Base-by-base conservation (phyloP, 2,797 vertebrate species). In the Sus cebifrons region DNA sequence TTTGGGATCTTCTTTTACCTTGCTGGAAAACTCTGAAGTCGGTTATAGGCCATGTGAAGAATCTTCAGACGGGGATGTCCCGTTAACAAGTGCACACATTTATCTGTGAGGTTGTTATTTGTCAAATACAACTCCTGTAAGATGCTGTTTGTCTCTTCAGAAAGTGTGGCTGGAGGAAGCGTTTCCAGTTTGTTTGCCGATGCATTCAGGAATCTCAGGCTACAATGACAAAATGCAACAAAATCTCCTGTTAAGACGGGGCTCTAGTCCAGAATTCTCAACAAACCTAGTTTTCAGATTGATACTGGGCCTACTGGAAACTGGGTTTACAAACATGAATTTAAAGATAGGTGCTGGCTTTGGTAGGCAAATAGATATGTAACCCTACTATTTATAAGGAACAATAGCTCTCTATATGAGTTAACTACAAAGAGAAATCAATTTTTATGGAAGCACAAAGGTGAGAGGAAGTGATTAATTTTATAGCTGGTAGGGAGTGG, bases 51-150 rank as follows among this genome's bases (percentile, higher is more conserved):
- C 99, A 99, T 99, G 98, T 99, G 99, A 74, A 99, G 98, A 94
- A 99, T 99, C 85, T 99, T 99, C 67, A 99, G 99, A 98, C 99
- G 99, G 2, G 99, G 99, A 91, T 99, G 99, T 68, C 99, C 99
- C 0, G 99, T 99, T 93, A 99, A 97, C 97, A 99, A 98, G 89
- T 99, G 99, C 7, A 99, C 99, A 71, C 99, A 99, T 98, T 99
- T 99, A 97, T 99, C 99, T 0, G 99, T 99, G 97, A 99, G 99
- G 95, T 98, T 98, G 99, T 99, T 99, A 88, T 99, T 99, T 86
- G 99, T 99, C 98, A 99, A 97, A 97, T 99, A 99, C 88, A 99
- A 98, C 95, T 99, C 99, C 98, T 99, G 99, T 84, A 99, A 98
- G 98, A 99, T 98, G 97, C 99, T 99, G 94, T 97, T 99, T 44